Base-by-base conservation (phyloP, 2,797 vertebrate species). In the Ispidina lecontei region DNA sequence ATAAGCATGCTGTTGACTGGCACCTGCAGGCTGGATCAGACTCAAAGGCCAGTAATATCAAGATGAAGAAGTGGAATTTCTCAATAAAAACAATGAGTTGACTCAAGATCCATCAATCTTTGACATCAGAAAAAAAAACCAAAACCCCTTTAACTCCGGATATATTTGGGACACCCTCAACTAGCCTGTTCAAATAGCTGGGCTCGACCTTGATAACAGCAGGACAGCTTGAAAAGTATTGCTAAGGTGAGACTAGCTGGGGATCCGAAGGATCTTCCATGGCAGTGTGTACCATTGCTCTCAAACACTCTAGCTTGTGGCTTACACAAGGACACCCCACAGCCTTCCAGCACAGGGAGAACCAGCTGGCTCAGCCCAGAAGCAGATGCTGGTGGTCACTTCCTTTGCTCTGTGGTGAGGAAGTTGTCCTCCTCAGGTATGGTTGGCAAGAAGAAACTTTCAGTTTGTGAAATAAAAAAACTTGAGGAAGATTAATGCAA, bases 361-460 rank as follows among this genome's bases (percentile, higher is more conserved):
- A 59, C 35, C 26, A 63, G 26, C 49, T 77, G 37, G 37, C n/a
- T 26, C 1, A 1, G 10, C 33, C 9, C 16, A 67, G 49, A 71
- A 72, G 46, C 10, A 63, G 47, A 55, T 37, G 25, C 18, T 8
- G 43, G 51, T 4, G 47, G 46, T 10, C 0, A 0, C 33, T 20
- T 59, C 55, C 47, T 65, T 25, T 25, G 33, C 35, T 67, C 59
- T 4, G 12, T 23, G 35, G 29, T 33, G 6, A 54, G 22, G 6
- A 74, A 44, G 9, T 68, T 12, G 47, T 31, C 26, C 69, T 71
- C 8, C 64, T 68, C 9, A 44, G 49, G 22, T 69, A 29, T 1
- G 2, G 3, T 2, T 46, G 20, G 52, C 55, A 87, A 60, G 39
- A 85, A 69, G 17, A 41, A 71, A 76, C 14, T 17, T 73, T 25